Evolutionary conservation across 2,888 invertebrate species (phyloP).

Genomic region (Caenorhabditis sp.): DNA sequence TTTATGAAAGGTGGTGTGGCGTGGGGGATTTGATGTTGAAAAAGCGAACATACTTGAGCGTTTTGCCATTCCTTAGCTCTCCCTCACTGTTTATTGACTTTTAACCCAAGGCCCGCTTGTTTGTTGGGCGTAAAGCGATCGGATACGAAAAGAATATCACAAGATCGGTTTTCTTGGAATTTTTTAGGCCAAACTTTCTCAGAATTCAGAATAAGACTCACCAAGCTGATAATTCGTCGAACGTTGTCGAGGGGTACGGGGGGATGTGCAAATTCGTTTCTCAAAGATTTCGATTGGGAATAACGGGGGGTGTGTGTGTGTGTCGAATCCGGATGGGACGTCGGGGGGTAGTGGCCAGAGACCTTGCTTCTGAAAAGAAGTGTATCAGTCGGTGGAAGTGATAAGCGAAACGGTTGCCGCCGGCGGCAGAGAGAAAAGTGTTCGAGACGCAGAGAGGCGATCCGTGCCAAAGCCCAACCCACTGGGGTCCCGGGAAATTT

Average conservation of each 20-base stretch:
- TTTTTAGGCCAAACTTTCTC: not conserved
- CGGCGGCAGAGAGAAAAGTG: not conserved
- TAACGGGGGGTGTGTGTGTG: constrained; percentile 33
- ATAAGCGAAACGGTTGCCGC: constrained; percentile 16
- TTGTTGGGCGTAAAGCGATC: constrained; percentile 9
- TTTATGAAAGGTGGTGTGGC: constrained; percentile 12
- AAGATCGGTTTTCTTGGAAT: not conserved
- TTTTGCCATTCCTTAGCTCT: constrained; percentile 3
- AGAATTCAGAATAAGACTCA: constrained; percentile 34
- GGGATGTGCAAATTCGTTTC: constrained; percentile 32
- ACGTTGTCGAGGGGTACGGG: constrained; percentile 7
- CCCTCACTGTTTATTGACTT: constrained; percentile 45
- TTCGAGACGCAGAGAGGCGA: constrained; percentile 23
- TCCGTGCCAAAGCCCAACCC: too few species aligned
- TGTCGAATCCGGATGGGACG: constrained; percentile 54
- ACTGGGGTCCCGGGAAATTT: constrained; percentile 37
- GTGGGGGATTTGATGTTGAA: constrained; percentile 13
- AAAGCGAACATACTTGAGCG: constrained; percentile 43
- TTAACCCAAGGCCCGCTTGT: constrained; percentile 19
- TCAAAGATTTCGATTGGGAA: constrained; percentile 54
- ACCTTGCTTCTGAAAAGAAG: constrained; percentile 28
- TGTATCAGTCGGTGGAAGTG: constrained; percentile 32
- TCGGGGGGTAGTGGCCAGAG: constrained; percentile 34
- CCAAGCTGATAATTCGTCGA: constrained; percentile 53
- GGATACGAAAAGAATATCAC: constrained; percentile 8